These are phyloP conservation scores for Polyergus mexicanus DNA, from an alignment of 1,140 invertebrate genomes.

Conservation along the genomic window DNA sequence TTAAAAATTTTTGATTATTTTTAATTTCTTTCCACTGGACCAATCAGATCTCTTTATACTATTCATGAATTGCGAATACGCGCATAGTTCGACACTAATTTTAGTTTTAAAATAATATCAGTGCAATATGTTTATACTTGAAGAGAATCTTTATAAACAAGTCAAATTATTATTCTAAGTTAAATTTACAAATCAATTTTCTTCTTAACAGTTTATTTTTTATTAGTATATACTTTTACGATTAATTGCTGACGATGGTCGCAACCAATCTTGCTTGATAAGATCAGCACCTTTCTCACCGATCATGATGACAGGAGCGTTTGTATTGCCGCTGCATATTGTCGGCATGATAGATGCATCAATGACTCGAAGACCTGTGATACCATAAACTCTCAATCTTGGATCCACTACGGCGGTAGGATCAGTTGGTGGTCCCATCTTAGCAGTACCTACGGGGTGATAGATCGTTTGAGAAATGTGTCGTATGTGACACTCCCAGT, in stretches of 20 bases:
- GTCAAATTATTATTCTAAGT: background rate
- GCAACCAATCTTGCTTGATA: slow-evolving; percentile 91
- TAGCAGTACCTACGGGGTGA: slow-evolving; percentile 93
- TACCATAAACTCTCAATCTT: slow-evolving; percentile 91
- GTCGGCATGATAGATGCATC: slow-evolving; percentile 97
- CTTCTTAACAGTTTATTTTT: background rate
- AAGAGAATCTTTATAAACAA: background rate
- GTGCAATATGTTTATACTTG: background rate
- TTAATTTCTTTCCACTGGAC: background rate
- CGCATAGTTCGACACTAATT: too few species aligned
- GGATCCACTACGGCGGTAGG: slow-evolving; percentile 93
- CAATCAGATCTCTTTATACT: too few species aligned
- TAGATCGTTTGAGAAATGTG: slow-evolving; percentile 96
- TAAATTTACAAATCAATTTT: background rate
- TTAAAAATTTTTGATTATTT: background rate
- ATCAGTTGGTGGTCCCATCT: slow-evolving; percentile 94
- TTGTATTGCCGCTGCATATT: slow-evolving; percentile 93
- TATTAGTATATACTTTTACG: background rate
- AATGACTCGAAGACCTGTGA: slow-evolving; percentile 92
- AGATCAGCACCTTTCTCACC: slow-evolving; percentile 94
- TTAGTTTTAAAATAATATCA: background rate
- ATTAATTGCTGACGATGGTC: background rate
- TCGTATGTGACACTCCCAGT: slow-evolving; percentile 94
- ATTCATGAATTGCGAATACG: too few species aligned
- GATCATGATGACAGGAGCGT: slow-evolving; percentile 95